Evolutionary conservation across 35 echinoderm and acorn worm species (phyloP).

Genomic region (Ptychodera flava): DNA sequence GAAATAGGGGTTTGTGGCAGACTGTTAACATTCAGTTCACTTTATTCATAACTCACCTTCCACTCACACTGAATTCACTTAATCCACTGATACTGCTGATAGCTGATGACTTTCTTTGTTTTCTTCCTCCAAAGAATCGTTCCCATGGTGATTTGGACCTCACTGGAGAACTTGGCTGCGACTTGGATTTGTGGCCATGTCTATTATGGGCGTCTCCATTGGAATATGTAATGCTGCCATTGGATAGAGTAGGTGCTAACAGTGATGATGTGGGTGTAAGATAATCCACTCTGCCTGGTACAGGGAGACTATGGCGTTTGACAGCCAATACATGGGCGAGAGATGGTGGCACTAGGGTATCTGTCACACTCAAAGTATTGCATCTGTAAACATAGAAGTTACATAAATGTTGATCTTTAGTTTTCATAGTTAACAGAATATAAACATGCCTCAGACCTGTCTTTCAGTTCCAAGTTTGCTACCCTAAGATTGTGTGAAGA

Average conservation of each 20-base stretch:
- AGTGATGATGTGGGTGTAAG: background rate
- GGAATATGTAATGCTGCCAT: background rate
- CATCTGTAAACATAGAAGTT: too few species aligned
- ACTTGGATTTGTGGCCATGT: background rate
- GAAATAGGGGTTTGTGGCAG: too few species aligned
- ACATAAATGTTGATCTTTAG: too few species aligned
- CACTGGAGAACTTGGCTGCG: background rate
- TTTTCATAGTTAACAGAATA: too few species aligned
- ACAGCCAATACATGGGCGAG: background rate
- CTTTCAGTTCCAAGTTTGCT: too few species aligned
- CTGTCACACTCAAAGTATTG: background rate
- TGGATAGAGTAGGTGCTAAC: background rate
- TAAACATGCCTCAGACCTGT: too few species aligned
- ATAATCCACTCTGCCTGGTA: background rate
- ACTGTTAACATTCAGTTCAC: too few species aligned
- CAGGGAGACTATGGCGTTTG: background rate
- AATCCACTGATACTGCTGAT: background rate
- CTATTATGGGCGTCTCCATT: background rate
- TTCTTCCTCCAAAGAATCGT: background rate
- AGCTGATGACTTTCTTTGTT: background rate
- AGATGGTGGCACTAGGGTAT: background rate
- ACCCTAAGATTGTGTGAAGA: too few species aligned
- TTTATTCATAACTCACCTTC: too few species aligned
- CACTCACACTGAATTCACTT: background rate
- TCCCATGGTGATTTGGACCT: background rate